A percentile compares a stretch with the other conserved stretches of the same genome.
These are phyloP conservation scores for Mythimna loreyi DNA, from an alignment of 2,888 invertebrate genomes.

Conservation along the genomic window DNA sequence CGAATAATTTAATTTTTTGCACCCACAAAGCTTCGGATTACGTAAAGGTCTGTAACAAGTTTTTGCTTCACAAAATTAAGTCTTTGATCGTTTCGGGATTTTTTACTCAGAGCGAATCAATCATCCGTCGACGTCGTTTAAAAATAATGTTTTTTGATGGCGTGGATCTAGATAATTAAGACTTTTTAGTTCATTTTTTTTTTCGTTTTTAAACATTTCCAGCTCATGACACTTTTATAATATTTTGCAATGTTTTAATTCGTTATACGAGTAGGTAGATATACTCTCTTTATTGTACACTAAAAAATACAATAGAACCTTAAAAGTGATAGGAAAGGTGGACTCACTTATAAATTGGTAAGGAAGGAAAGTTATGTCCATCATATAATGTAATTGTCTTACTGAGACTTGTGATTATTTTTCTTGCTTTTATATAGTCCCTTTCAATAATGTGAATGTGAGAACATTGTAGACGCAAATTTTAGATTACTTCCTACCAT, in stretches of 20 bases:
- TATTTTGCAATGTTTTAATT: background rate
- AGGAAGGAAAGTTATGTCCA: too few species aligned
- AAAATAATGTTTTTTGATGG: constrained; percentile 41
- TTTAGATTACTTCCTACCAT: too few species aligned
- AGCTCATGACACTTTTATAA: background rate
- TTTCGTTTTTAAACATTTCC: background rate
- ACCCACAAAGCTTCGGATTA: constrained; percentile 50
- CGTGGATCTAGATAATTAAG: constrained; percentile 32
- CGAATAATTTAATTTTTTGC: constrained; percentile 58
- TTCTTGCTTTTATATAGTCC: too few species aligned
- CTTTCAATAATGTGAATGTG: too few species aligned
- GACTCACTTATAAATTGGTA: background rate
- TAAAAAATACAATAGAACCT: too few species aligned
- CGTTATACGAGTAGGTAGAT: too few species aligned
- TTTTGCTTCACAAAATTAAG: constrained; percentile 52
- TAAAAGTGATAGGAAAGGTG: background rate
- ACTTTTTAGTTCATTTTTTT: background rate
- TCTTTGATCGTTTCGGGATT: constrained; percentile 47
- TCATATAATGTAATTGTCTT: too few species aligned
- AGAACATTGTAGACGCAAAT: too few species aligned
- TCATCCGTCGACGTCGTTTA: constrained; percentile 29
- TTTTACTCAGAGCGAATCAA: constrained; percentile 43
- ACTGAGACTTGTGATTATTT: too few species aligned
- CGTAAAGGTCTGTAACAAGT: constrained; percentile 49
- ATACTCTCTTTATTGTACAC: too few species aligned